Percentiles rank a stretch among this genome's conserved stretches.
Conservation (phyloP, 2,113 vertebrate species). For the Pelecanoides urinatrix region DNA sequence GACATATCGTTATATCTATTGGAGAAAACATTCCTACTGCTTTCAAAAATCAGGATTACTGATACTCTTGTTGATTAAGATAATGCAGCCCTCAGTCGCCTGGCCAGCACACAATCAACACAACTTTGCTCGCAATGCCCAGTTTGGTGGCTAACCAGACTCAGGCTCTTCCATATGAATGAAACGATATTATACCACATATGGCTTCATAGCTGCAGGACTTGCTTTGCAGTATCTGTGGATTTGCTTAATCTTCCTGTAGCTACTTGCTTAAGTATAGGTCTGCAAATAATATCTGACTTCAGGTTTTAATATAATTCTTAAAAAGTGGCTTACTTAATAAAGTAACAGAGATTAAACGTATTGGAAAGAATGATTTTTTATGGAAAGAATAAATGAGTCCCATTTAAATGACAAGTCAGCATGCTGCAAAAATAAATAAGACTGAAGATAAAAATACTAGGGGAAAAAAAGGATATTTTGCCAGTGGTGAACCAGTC, state of each 20-base stretch:
- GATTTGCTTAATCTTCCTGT: background rate
- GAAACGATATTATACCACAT: background rate
- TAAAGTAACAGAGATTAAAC: background rate
- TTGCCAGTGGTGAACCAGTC: background rate
- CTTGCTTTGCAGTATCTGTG: background rate
- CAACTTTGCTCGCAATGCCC: background rate
- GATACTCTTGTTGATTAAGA: background rate
- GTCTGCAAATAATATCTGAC: background rate
- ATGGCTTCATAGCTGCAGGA: background rate
- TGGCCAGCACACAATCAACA: background rate
- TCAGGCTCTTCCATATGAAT: background rate
- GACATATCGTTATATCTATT: background rate
- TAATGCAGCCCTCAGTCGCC: background rate
- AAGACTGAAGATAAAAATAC: background rate
- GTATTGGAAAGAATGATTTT: background rate
- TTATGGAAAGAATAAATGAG: background rate
- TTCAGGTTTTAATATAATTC: background rate
- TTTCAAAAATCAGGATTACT: background rate
- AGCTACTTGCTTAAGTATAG: background rate
- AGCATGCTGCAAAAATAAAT: background rate
- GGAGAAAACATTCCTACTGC: background rate
- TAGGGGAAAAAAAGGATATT: background rate
- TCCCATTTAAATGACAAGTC: background rate
- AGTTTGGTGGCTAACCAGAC: background rate
- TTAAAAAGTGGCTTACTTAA: background rate